Conservation (phyloP, 2,797 vertebrate genomes). For the Oophaga sylvatica region DNA sequence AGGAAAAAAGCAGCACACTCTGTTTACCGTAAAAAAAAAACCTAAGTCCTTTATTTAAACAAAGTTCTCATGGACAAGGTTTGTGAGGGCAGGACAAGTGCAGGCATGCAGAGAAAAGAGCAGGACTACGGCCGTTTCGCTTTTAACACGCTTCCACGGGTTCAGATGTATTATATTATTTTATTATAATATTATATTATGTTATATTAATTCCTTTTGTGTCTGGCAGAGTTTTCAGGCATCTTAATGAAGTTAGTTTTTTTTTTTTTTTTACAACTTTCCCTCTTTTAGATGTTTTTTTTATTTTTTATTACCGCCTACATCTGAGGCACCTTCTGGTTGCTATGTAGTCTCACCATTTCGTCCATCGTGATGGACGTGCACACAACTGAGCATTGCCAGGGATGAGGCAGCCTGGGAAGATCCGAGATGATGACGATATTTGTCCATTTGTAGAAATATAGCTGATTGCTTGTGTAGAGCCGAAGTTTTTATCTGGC, state of each 20-base stretch:
- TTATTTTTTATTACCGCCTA: slow-evolving; percentile 70
- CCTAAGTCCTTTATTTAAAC: too few species aligned
- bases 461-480: not conserved
- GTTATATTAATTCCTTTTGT: slow-evolving; percentile 65
- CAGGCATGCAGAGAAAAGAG: too few species aligned
- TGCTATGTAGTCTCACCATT: slow-evolving; percentile 74
- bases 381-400: slow-evolving; percentile 66
- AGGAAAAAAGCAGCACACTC: too few species aligned
- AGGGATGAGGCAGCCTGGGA: not conserved
- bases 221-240: slow-evolving; percentile 68
- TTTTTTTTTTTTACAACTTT: slow-evolving; percentile 65
- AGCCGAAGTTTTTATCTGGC: not conserved
- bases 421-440: not conserved
- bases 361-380: slow-evolving; percentile 74
- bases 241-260: slow-evolving; percentile 70
- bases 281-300: not conserved
- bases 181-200: too few species aligned
- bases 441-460: slow-evolving; percentile 1
- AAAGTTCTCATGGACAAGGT: too few species aligned
- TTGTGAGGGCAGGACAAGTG: too few species aligned
- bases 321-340: slow-evolving; percentile 80
- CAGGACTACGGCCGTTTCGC: too few species aligned
- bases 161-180: too few species aligned
- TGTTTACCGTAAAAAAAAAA: too few species aligned
- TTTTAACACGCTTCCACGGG: too few species aligned